These are phyloP conservation scores for Gephyroberyx darwinii DNA, from an alignment of 2,797 vertebrate genomes.

Conservation along the genomic window DNA sequence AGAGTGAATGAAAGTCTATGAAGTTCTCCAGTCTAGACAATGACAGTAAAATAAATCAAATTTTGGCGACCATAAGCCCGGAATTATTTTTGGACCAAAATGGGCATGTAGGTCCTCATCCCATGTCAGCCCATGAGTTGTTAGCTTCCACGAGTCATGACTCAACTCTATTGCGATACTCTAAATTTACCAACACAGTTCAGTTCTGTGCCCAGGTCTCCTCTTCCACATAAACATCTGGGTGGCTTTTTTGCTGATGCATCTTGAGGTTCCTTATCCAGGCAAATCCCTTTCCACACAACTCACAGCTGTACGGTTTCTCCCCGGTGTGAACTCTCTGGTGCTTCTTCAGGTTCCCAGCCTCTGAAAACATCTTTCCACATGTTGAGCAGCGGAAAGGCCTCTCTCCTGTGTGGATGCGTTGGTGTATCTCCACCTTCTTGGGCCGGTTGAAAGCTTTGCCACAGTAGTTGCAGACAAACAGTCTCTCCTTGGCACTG, in stretches of 20 bases:
- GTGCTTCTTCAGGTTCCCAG: constrained; percentile 85
- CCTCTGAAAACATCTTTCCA: constrained; percentile 84
- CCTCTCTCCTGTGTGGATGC: constrained; percentile 85
- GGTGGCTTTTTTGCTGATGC: constrained; percentile 82
- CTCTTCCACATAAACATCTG: constrained; percentile 50
- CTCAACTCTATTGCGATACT: too few relatives aligned
- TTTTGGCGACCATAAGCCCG: too few relatives aligned
- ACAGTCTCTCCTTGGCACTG: constrained; percentile 81
- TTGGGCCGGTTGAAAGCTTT: constrained; percentile 89
- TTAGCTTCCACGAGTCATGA: background rate
- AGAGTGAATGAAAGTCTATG: too few relatives aligned
- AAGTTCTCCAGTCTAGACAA: too few relatives aligned
- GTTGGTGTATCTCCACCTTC: constrained; percentile 87
- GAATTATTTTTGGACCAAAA: too few relatives aligned
- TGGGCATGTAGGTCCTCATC: too few relatives aligned
- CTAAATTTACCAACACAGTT: background rate
- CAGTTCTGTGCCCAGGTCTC: constrained; percentile 26
- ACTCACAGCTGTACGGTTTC: constrained; percentile 81
- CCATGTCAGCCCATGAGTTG: background rate
- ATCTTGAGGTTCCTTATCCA: constrained; percentile 85
- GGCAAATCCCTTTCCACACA: constrained; percentile 84
- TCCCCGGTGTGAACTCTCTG: constrained; percentile 85
- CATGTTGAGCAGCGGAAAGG: constrained; percentile 85
- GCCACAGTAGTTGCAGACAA: constrained; percentile 86
- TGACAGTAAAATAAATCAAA: background rate